Conservation (phyloP, 2,113 vertebrate species). For the Cebus imitator region DNA sequence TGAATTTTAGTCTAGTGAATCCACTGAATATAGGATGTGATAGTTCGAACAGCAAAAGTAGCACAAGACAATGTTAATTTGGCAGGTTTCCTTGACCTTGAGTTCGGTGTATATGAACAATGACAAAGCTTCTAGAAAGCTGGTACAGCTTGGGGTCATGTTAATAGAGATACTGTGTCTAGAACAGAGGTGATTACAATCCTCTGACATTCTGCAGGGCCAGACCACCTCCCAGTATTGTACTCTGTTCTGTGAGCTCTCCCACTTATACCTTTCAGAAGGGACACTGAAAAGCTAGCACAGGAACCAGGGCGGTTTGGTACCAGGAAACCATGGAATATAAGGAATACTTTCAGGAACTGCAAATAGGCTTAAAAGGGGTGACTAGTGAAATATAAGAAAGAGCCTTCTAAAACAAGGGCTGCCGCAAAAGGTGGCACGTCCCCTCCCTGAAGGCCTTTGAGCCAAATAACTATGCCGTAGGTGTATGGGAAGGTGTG, state of each 20-base stretch:
- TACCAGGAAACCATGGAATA: neutral
- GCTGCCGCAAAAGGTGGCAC: neutral
- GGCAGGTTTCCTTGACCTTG: neutral
- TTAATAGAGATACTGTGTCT: neutral
- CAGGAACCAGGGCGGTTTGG: neutral
- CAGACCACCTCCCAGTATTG: neutral
- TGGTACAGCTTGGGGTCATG: neutral
- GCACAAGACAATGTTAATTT: neutral
- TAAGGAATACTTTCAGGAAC: neutral
- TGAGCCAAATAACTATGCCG: neutral
- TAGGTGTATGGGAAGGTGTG: neutral
- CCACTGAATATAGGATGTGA: neutral
- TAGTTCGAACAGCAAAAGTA: neutral
- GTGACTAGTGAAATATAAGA: neutral
- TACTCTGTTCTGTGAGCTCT: neutral
- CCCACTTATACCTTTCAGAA: neutral
- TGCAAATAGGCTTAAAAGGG: neutral
- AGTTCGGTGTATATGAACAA: neutral
- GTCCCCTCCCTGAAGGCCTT: neutral
- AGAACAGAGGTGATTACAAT: neutral
- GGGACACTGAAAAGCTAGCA: neutral
- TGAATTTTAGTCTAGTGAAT: neutral
- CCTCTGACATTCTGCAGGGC: neutral
- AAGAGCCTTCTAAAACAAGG: slow-evolving; percentile 7
- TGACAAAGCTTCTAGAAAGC: neutral